Evolutionary conservation across 2,888 invertebrate genomes (phyloP), one percentile per base, ranked within the genome.

Genomic region (Drosophila prolongata): DNA sequence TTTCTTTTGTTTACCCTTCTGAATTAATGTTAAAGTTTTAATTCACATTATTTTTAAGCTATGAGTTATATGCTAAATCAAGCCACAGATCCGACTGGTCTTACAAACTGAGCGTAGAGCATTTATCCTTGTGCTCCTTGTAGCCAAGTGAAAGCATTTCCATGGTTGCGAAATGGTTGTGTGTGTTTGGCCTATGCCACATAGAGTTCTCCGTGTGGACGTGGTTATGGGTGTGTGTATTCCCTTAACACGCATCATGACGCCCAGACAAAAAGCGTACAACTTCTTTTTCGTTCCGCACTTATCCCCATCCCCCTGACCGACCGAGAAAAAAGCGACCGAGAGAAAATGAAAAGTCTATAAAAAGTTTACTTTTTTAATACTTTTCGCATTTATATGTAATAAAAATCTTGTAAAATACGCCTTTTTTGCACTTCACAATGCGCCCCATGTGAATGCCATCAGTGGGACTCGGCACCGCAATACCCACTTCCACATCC

Each of bases 361-460:
- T 67, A 55, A 76, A 78, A 87, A 87, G 85, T 88, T 89, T 79
- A 89, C 89, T 90, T 90, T 90, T 87, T 89, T 89, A 88, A 88
- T 88, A 89, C 87, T 87, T 87, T 89, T 78, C 85, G 58, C 89
- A 88, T 88, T 89, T 84, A 84, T 82, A 82, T 77, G 85, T 79
- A 87, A 90, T 87, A 89, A 88, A 88, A 88, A 89, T 85, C 88
- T 90, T 90, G 89, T 85, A 89, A 89, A 90, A 89, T 82, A 89
- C 85, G 76, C 79, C 85, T 76, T 87, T 87, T 80, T 81, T 81
- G 79, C 84, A 84, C 87, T 88, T 76, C 67, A 79, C 82, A 81
- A 83, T 83, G 73, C 77, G 75, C 61, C 58, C 80, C 70, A 64
- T 69, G 70, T 73, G 74, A 55, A 73, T 73, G 37, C 53, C 49